Conservation (phyloP, 2,113 vertebrate genomes). For the Pterocles burchelli region DNA sequence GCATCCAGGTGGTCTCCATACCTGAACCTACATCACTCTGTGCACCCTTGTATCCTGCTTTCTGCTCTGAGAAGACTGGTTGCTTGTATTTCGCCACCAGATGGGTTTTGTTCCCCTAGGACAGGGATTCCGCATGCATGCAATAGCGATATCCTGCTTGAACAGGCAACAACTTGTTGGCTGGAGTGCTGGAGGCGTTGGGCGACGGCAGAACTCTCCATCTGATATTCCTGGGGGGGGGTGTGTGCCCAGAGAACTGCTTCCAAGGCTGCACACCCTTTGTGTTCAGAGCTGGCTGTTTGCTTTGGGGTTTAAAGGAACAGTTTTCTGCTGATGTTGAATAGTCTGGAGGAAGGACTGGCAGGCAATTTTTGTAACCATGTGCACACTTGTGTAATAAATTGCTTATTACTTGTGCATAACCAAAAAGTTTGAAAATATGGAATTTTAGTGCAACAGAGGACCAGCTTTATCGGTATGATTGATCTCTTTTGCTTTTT, state of each 20-base stretch:
- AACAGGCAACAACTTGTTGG: constrained; percentile 18
- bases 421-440: not conserved
- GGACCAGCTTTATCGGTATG: not conserved
- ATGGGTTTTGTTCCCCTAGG: not conserved
- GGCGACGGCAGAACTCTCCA: not conserved
- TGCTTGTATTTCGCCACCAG: not conserved
- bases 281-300: not conserved
- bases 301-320: not conserved
- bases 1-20: not conserved
- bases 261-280: not conserved
- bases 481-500: not conserved
- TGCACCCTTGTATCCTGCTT: not conserved
- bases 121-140: constrained; percentile 14
- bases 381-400: not conserved
- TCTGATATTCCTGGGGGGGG: not conserved
- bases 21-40: not conserved
- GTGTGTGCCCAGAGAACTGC: not conserved
- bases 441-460: not conserved
- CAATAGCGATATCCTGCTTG: not conserved
- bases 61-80: not conserved
- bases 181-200: not conserved
- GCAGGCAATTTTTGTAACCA: not conserved
- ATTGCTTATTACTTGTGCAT: not conserved
- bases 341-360: not conserved
- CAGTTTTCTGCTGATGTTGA: not conserved